Percentiles rank a stretch among this genome's conserved stretches.
These are phyloP conservation scores for Hapalemur alaotrensis DNA, from an alignment of 2,797 vertebrate genomes.

Conservation along the genomic window DNA sequence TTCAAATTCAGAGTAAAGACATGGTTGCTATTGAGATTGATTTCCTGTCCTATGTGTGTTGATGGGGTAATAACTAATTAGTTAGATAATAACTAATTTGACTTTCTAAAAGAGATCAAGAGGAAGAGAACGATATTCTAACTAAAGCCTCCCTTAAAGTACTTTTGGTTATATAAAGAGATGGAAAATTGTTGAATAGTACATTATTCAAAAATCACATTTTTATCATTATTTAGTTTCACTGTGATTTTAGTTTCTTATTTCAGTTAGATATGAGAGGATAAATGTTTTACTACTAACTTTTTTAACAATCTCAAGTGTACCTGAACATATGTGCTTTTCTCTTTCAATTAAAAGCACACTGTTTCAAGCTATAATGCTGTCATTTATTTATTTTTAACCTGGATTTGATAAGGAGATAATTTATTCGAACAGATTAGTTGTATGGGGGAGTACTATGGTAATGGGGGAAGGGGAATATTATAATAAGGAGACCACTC, in stretches of 20 bases:
- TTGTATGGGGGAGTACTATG: background rate
- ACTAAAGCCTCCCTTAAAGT: slow-evolving; percentile 37
- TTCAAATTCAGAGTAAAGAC: slow-evolving; percentile 34
- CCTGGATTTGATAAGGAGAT: slow-evolving; percentile 16
- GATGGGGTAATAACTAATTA: background rate
- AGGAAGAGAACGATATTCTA: slow-evolving; percentile 5
- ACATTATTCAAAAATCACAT: background rate
- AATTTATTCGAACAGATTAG: background rate
- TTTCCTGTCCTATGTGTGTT: background rate
- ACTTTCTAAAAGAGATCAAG: slow-evolving; percentile 1
- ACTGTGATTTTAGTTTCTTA: slow-evolving; percentile 10
- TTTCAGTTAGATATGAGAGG: slow-evolving; percentile 15
- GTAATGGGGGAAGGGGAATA: background rate
- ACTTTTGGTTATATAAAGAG: background rate
- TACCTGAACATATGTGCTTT: background rate
- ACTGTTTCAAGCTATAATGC: background rate
- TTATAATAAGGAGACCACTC: background rate
- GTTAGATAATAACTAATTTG: background rate
- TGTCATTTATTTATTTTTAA: slow-evolving; percentile 24
- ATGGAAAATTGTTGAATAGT: slow-evolving; percentile 39
- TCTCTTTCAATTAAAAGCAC: slow-evolving; percentile 23
- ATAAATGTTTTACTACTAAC: slow-evolving; percentile 34
- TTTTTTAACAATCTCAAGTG: slow-evolving; percentile 37
- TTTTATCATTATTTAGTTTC: slow-evolving; percentile 33
- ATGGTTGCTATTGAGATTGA: background rate